Evolutionary conservation across 1,140 invertebrate species (phyloP).

Genomic region (Drosophila ohnishii): DNA sequence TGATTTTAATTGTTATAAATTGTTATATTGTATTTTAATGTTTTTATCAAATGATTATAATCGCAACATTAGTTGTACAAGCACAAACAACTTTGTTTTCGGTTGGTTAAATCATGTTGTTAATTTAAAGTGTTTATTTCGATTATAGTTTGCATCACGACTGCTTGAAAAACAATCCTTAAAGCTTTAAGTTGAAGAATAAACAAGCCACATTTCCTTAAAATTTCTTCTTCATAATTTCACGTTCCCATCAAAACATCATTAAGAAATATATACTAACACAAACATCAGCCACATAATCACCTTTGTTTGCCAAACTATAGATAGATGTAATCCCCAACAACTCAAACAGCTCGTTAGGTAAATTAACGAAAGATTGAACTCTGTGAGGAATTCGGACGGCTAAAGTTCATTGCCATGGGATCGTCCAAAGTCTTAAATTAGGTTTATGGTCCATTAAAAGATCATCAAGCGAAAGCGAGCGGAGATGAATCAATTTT

Average conservation of each 20-base stretch:
- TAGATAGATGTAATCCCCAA: constrained; percentile 14
- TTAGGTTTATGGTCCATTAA: constrained; percentile 41
- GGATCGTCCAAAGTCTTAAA: constrained; percentile 30
- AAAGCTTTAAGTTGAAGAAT: not conserved
- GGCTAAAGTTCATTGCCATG: constrained; percentile 39
- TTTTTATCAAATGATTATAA: constrained; percentile 9
- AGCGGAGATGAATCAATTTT: constrained; percentile 40
- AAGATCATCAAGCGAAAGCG: constrained; percentile 24
- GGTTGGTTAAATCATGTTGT: not conserved
- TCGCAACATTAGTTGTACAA: constrained; percentile 1
- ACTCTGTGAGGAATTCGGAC: constrained; percentile 2
- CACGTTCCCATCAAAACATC: constrained; percentile 24
- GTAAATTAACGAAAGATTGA: constrained; percentile 21
- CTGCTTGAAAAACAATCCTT: not conserved
- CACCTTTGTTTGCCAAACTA: constrained; percentile 16
- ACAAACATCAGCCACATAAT: constrained; percentile 13
- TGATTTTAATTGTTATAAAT: constrained; percentile 18
- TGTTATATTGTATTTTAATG: constrained; percentile 14
- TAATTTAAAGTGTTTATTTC: not conserved
- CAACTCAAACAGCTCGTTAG: constrained; percentile 28
- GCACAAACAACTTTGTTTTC: not conserved
- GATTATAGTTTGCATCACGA: too few species aligned
- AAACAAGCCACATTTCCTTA: not conserved
- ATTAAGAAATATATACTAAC: constrained; percentile 14
- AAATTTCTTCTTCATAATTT: constrained; percentile 2